Evolutionary conservation across 1,140 invertebrate species (phyloP), one percentile per base, ranked within the genome.

Genomic region (Bilobella aurantiaca): DNA sequence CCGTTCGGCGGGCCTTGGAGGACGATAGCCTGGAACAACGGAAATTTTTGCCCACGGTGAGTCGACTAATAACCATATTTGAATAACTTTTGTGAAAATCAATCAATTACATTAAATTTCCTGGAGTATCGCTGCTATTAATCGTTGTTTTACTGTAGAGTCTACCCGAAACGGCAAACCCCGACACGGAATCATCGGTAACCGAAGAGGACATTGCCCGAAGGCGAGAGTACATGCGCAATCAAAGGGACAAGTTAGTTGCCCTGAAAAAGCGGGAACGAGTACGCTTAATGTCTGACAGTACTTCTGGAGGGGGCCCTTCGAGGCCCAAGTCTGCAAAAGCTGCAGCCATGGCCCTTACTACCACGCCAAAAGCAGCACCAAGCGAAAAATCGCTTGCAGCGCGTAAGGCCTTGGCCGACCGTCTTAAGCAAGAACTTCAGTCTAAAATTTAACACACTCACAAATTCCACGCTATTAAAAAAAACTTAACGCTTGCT

Each of bases 231-330:
- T 95, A 93, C 76, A 78, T 96, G 28, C 85, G 88, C 31, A 82
- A 87, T 56, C 91, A 94, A 76, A 81, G 93, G 29, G 92, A 96
- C 76, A 93, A 94, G 75, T 81, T 96, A 23, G 80, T 96, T 31
- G 87, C 88, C 21, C 75, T 95, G 73, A 96, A 96, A 75, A 89
- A 89, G 75, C 83, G 88, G 76, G 90, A 89, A 23, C 80, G 92
- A 28, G 86, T 88, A 73, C 87, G 88, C 70, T 84, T 87, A 73
- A 77, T 96, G 1, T 82, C 82, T n/a, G 72, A 74, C 28, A 66
- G 64, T 3, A 81, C 78, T 14, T 77, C 81, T 66, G 76, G 78
- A 5, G 76, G 71, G 12, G 73, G 72, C 1, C 65, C 66, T 1
- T 62, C 56, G 46, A 29, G 88, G 34, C 89, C 88, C 1, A 82